phyloP scores from a whole-genome alignment of 2,888 invertebrate genomes.

The Agonopterix subpropinquella region DNA sequence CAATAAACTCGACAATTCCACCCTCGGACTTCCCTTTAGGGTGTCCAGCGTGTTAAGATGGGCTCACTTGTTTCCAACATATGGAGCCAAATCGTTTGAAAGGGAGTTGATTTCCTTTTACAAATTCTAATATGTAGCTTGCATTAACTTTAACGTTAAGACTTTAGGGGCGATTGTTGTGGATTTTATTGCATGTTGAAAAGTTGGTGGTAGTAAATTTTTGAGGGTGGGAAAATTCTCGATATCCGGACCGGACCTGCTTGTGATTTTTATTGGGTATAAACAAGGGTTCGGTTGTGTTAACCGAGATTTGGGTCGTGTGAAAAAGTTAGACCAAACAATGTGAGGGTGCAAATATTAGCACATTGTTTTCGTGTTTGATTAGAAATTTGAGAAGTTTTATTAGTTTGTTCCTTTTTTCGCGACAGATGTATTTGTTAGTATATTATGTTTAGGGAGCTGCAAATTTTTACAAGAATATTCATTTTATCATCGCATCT shows the following conservation, averaged over 20 bases:
- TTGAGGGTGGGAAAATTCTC: constrained; percentile 61
- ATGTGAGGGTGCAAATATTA: constrained; percentile 31
- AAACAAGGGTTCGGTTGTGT: constrained; percentile 52
- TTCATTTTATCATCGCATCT: no score
- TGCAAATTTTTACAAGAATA: no score
- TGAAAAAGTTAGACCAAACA: constrained; percentile 53
- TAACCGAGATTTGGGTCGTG: constrained; percentile 49
- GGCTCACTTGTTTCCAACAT: constrained; percentile 66
- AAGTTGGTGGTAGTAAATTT: constrained; percentile 35
- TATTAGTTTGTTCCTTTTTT: constrained; percentile 18
- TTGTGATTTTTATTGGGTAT: constrained; percentile 68
- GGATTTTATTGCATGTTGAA: constrained; percentile 11
- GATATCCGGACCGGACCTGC: constrained; percentile 64
- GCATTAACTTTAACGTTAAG: background rate
- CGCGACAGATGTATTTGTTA: no score
- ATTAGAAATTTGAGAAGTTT: constrained; percentile 33
- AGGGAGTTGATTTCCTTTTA: constrained; percentile 32
- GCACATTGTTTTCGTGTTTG: constrained; percentile 29
- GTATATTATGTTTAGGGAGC: no score
- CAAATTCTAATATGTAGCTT: constrained; percentile 10
- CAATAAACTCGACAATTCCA: constrained; percentile 60
- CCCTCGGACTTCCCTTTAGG: constrained; percentile 62
- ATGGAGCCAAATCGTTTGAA: constrained; percentile 57
- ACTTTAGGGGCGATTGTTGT: background rate
- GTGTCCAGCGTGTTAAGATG: constrained; percentile 66